Evolutionary conservation across 2,113 vertebrate genomes (phyloP).

Genomic region (Aldabrachelys gigantea): DNA sequence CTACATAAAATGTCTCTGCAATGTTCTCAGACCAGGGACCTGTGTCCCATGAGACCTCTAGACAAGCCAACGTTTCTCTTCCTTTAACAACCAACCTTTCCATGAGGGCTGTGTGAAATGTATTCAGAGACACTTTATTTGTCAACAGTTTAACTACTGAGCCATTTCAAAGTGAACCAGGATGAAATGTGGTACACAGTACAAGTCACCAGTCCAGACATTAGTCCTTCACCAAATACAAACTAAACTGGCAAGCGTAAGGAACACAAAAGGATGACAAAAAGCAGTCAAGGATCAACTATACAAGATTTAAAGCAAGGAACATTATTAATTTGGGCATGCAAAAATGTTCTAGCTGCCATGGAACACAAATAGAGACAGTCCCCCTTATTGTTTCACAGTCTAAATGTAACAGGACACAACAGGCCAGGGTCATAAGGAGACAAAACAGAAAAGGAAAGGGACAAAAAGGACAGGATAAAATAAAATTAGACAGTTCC

Average conservation of each 20-base stretch:
- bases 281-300: neutral
- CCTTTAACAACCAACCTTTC: neutral
- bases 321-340: neutral
- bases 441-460: neutral
- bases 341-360: neutral
- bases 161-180: neutral
- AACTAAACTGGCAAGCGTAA: neutral
- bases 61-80: neutral
- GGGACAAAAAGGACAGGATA: neutral
- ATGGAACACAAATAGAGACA: neutral
- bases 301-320: neutral
- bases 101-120: neutral
- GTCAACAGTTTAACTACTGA: neutral
- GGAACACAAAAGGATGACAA: neutral
- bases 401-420: neutral
- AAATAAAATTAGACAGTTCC: neutral
- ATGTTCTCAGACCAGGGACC: neutral
- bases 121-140: neutral
- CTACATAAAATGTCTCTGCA: neutral
- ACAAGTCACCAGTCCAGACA: neutral
- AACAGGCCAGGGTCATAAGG: neutral
- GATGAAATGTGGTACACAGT: neutral
- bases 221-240: neutral
- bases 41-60: neutral
- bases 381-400: neutral